Evolutionary conservation across 2,888 invertebrate genomes (phyloP).

Genomic region (Hirtodrosophila trivittata): DNA sequence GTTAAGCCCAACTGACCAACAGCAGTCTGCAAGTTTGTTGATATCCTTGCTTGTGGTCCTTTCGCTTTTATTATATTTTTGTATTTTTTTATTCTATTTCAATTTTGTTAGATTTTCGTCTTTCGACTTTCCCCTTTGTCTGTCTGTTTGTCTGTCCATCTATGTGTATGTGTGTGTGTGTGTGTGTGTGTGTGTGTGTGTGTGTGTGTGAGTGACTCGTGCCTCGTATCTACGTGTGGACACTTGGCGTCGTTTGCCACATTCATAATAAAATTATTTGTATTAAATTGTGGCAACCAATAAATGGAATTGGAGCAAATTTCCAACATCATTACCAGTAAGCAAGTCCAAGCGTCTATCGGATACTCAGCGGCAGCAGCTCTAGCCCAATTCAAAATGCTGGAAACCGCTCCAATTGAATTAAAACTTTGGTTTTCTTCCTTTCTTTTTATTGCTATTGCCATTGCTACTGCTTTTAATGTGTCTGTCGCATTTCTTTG

Average conservation of each 20-base stretch:
- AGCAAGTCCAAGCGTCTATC: conserved; percentile 5
- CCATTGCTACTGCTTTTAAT: conserved; percentile 24
- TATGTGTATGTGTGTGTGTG: background rate
- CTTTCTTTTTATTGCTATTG: conserved; percentile 4
- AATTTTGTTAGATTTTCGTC: conserved; percentile 54
- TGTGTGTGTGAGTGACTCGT: background rate
- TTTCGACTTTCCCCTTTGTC: conserved; percentile 11
- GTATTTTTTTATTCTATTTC: conserved; percentile 47
- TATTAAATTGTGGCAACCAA: conserved; percentile 75
- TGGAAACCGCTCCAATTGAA: conserved; percentile 62
- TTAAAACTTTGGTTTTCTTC: conserved; percentile 63
- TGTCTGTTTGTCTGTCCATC: background rate
- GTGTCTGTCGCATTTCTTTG: conserved; percentile 46
- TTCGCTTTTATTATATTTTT: conserved; percentile 32
- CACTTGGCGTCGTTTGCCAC: conserved; percentile 40
- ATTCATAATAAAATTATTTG: conserved; percentile 73
- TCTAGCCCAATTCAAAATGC: conserved; percentile 65
- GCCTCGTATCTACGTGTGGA: conserved; percentile 41
- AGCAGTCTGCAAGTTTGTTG: conserved; percentile 65
- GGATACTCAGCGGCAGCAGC: conserved; percentile 1
- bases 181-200: background rate
- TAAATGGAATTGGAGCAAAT: conserved; percentile 60
- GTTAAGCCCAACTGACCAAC: conserved; percentile 52
- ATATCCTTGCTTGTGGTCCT: conserved; percentile 48
- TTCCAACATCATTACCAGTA: conserved; percentile 41